Evolutionary conservation across 2,113 vertebrate species (phyloP).

Genomic region (Asarcornis scutulata): DNA sequence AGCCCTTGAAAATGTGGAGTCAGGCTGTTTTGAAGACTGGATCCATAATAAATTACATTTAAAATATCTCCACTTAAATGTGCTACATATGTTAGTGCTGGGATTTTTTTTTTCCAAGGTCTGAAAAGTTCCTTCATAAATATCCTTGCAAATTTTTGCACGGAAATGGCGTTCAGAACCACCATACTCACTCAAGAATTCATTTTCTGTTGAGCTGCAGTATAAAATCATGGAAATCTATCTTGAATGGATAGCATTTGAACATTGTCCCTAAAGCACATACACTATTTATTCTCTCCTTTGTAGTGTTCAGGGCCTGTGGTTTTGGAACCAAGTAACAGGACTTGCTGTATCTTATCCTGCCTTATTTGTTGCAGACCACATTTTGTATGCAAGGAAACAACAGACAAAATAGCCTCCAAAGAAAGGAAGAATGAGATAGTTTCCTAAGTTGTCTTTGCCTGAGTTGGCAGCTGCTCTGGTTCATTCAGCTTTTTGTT

Average conservation of each 20-base stretch:
- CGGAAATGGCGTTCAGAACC: not conserved
- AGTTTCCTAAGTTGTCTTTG: conserved; percentile 84
- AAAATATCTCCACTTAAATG: not conserved
- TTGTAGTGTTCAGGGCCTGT: conserved; percentile 43
- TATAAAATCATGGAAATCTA: not conserved
- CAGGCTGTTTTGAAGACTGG: not conserved
- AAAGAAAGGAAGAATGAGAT: conserved; percentile 82
- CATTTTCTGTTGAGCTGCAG: not conserved
- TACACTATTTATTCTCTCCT: conserved; percentile 44
- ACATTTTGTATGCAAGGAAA: conserved; percentile 84
- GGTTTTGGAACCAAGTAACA: conserved; percentile 66
- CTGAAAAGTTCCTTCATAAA: not conserved
- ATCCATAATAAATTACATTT: not conserved
- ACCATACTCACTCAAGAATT: not conserved
- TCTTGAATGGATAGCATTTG: conserved; percentile 7
- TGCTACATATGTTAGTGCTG: not conserved
- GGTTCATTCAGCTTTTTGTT: conserved; percentile 82
- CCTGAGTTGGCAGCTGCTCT: conserved; percentile 80
- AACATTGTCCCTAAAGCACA: conserved; percentile 31
- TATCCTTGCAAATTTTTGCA: not conserved
- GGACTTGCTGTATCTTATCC: conserved; percentile 60
- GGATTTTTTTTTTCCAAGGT: not conserved
- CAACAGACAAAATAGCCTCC: conserved; percentile 70
- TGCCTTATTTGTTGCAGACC: conserved; percentile 65
- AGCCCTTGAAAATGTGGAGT: not conserved